Evolutionary conservation across 2,797 vertebrate species (phyloP).

Genomic region (Sebastes steindachneri): DNA sequence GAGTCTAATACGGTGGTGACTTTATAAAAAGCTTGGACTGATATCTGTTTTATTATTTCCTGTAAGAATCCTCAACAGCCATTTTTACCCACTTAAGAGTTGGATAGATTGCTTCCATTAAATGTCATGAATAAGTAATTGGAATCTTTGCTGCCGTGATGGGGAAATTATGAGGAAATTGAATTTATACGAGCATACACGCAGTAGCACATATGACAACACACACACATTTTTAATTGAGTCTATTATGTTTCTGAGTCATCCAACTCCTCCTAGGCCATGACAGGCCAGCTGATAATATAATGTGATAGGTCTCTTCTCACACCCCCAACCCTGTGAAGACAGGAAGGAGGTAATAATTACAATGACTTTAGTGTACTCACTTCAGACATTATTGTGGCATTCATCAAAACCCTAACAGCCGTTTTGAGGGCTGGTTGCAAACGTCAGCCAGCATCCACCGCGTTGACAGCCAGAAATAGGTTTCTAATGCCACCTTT

Average conservation of each 20-base stretch:
- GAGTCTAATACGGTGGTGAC: background rate
- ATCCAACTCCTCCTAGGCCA: conserved; percentile 2
- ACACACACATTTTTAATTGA: conserved; percentile 19
- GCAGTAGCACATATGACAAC: background rate
- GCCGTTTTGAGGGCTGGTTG: background rate
- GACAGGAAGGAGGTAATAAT: conserved; percentile 8
- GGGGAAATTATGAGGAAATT: conserved; percentile 27
- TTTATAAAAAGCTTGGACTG: background rate
- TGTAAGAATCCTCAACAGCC: background rate
- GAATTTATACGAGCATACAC: conserved; percentile 5
- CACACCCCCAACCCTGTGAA: background rate
- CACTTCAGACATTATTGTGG: conserved; percentile 20
- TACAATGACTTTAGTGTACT: conserved; percentile 9
- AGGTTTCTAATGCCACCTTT: conserved; percentile 7
- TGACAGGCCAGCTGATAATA: background rate
- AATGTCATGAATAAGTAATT: conserved; percentile 48
- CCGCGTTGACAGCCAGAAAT: conserved; percentile 19
- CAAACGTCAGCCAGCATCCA: background rate
- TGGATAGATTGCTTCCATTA: conserved; percentile 32
- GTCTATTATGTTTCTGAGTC: conserved; percentile 16
- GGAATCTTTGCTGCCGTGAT: conserved; percentile 11
- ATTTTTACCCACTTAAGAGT: conserved; percentile 8
- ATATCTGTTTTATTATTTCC: conserved; percentile 1
- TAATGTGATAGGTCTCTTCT: conserved; percentile 5
- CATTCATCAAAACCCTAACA: conserved; percentile 37